These are phyloP conservation scores for Megalopta genalis DNA, from an alignment of 1,140 invertebrate genomes.

Conservation along the genomic window DNA sequence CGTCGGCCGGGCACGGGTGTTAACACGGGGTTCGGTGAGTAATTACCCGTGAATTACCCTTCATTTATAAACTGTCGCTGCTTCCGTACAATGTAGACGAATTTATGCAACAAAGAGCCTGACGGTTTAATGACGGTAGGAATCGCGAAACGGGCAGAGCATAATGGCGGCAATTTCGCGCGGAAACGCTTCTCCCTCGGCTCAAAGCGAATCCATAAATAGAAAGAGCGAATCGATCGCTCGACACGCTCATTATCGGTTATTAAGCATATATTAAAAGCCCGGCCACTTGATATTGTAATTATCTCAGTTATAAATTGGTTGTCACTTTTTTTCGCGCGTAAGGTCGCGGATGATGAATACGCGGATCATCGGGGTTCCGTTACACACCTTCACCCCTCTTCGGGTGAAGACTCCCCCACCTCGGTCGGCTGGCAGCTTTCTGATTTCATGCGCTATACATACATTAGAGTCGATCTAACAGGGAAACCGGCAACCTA, in stretches of 20 bases:
- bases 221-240: conserved; percentile 32
- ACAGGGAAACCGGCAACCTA: conserved; percentile 48
- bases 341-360: conserved; percentile 70
- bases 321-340: conserved; percentile 68
- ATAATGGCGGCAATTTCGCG: conserved; percentile 20
- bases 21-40: neutral
- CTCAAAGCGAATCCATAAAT: conserved; percentile 5
- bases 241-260: conserved; percentile 59
- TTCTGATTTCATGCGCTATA: conserved; percentile 48
- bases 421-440: conserved; percentile 29
- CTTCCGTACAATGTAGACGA: neutral
- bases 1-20: neutral
- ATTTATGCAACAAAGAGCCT: neutral
- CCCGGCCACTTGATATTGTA: conserved; percentile 69
- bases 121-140: neutral
- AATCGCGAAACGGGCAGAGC: neutral
- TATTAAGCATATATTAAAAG: conserved; percentile 64
- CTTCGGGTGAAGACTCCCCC: conserved; percentile 46
- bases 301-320: conserved; percentile 73
- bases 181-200: neutral
- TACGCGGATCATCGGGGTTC: conserved; percentile 64
- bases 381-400: conserved; percentile 68
- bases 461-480: conserved; percentile 40
- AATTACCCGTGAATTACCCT: neutral
- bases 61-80: neutral